phyloP scores from a whole-genome alignment of 1,140 invertebrate species.

The Charaxes varanes region DNA sequence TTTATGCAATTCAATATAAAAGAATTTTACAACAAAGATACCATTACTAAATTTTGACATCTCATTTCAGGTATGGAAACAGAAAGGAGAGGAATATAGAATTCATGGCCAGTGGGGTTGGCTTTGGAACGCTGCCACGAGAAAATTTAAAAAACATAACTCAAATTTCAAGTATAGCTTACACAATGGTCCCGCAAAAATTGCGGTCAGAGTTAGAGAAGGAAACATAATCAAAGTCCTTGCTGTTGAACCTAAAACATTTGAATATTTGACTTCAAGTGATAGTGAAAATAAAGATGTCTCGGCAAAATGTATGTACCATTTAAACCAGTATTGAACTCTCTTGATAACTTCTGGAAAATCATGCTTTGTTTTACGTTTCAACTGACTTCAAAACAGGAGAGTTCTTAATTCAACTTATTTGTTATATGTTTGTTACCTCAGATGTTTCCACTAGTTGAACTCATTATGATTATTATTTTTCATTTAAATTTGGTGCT shows the following conservation, averaged over 20 bases:
- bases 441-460: too few relatives aligned
- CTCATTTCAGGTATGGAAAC: slow-evolving; percentile 87
- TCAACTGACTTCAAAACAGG: too few relatives aligned
- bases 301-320: slow-evolving; percentile 59
- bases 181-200: slow-evolving; percentile 82
- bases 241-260: slow-evolving; percentile 83
- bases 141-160: slow-evolving; percentile 66
- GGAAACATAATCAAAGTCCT: slow-evolving; percentile 80
- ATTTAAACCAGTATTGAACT: too few relatives aligned
- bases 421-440: too few relatives aligned
- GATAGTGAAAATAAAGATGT: slow-evolving; percentile 63
- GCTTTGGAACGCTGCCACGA: slow-evolving; percentile 89
- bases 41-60: too few relatives aligned
- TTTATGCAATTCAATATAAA: slow-evolving; percentile 5
- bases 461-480: too few relatives aligned
- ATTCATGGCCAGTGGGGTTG: slow-evolving; percentile 96
- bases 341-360: too few relatives aligned
- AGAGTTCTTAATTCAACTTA: too few relatives aligned
- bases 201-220: slow-evolving; percentile 86
- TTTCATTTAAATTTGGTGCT: too few relatives aligned
- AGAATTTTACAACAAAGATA: too few relatives aligned
- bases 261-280: slow-evolving; percentile 77
- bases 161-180: slow-evolving; percentile 73
- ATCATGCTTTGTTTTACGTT: too few relatives aligned
- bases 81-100: slow-evolving; percentile 98